Evolutionary conservation across 2,888 invertebrate species (phyloP).

Genomic region (Furcula furcula): DNA sequence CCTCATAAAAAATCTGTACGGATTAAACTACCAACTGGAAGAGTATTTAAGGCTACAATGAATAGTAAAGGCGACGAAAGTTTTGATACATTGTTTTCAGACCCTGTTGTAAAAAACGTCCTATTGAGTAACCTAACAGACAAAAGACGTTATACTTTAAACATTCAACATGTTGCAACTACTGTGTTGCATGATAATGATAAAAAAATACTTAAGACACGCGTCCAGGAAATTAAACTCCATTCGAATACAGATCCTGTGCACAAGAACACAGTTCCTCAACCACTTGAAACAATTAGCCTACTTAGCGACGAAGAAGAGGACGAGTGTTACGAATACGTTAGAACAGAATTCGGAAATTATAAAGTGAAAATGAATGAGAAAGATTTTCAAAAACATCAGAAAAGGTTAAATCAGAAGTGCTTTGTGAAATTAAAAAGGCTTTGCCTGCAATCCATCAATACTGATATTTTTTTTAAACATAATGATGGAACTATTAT

Average conservation of each 20-base stretch:
- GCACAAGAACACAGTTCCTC: too few species aligned
- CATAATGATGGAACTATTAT: neutral
- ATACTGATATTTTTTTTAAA: neutral
- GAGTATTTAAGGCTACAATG: constrained; percentile 56
- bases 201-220: constrained; percentile 30
- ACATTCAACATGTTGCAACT: constrained; percentile 47
- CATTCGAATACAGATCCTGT: constrained; percentile 2
- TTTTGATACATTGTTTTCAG: constrained; percentile 48
- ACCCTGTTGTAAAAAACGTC: constrained; percentile 47
- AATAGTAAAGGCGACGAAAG: constrained; percentile 45
- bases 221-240: constrained; percentile 35
- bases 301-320: constrained; percentile 70
- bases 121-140: constrained; percentile 39
- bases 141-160: constrained; percentile 48
- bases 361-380: constrained; percentile 39
- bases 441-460: constrained; percentile 9
- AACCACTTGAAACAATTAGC: constrained; percentile 52
- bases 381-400: constrained; percentile 42
- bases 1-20: constrained; percentile 45
- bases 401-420: constrained; percentile 47
- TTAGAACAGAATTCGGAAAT: constrained; percentile 58
- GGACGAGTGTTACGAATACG: constrained; percentile 21
- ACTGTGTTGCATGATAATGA: constrained; percentile 18
- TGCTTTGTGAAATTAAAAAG: constrained; percentile 46
- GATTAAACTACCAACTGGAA: constrained; percentile 56